Base-by-base conservation (phyloP, 2,888 invertebrate species). In the Dicranocentrus wangi region DNA sequence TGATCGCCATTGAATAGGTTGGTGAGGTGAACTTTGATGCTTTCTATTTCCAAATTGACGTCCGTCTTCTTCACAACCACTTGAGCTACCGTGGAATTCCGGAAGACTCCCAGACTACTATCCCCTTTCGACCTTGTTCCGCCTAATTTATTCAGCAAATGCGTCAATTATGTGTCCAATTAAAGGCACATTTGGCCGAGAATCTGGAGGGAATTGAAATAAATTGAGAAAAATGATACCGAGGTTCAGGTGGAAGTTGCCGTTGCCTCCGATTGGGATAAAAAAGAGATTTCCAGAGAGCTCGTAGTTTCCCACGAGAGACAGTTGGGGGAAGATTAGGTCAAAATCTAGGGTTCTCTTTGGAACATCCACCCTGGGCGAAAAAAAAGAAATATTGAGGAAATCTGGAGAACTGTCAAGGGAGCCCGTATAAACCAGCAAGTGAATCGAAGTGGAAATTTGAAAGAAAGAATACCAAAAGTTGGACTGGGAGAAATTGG, bases 261-360 rank as follows among this genome's bases (percentile, higher is more conserved):
- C 94, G 87, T 92, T 92, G 2, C 94, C 94, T 82, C 94, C 90
- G 17, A 95, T 93, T 0, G 94, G 94, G 87, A 94, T 93, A 19
- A 94, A 90, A 19, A 95, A 89, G 39, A 94, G 93, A 87, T 94
- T 94, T 21, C 94, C 94, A 0, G 91, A 91, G 0, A 94, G 93
- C 87, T 94, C 94, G 88, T 94, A 94, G 84, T 91, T 92, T 53
- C 94, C 94, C 1, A 92, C 91, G 77, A 93, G 92, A 88, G 94
- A 93, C 78, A 94, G 88, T 19, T 89, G 87, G 1, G 92, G 92
- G 27, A 92, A 89, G 81, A 90, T 89, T 47, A 92, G 87, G 68
- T 91, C 91, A 82, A 92, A 91, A 85, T 90, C 90, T 79, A 92
- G 88, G 58, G 88, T 88, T 66, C 89, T 90, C 39, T 90, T 89